Conservation (phyloP, 1,140 invertebrate species). For the Macrobrachium nipponense region DNA sequence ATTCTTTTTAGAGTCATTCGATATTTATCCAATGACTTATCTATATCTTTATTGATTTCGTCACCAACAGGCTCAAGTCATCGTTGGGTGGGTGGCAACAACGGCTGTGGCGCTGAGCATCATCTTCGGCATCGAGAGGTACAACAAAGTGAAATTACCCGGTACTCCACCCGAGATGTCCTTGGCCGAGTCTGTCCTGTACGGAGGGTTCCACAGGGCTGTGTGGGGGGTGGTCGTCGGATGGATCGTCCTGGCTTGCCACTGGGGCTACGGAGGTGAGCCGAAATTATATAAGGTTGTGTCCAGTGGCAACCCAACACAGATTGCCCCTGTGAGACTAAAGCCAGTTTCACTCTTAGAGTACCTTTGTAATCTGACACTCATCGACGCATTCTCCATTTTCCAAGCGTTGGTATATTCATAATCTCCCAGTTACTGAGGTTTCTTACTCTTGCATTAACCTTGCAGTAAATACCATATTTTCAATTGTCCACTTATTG, state of each 20-base stretch:
- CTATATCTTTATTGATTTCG: too few species aligned
- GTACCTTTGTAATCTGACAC: too few species aligned
- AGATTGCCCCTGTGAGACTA: not conserved
- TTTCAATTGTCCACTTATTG: too few species aligned
- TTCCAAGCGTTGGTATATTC: too few species aligned
- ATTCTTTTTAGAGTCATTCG: too few species aligned
- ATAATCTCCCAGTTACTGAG: too few species aligned
- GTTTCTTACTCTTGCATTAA: too few species aligned
- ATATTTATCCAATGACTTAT: too few species aligned
- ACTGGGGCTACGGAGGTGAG: conserved; percentile 77
- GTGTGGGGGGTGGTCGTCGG: conserved; percentile 72
- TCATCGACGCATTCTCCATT: not conserved
- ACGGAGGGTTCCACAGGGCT: conserved; percentile 73
- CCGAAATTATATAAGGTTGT: too few species aligned
- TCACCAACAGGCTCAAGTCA: conserved; percentile 15
- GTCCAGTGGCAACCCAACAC: not conserved
- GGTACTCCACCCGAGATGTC: conserved; percentile 19
- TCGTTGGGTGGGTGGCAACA: conserved; percentile 18
- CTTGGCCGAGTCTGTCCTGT: conserved; percentile 71
- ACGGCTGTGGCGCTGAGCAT: conserved; percentile 20
- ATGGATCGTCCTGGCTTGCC: conserved; percentile 79
- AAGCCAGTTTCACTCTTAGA: not conserved
- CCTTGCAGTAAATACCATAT: too few species aligned
- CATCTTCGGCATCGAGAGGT: conserved; percentile 32
- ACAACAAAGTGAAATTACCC: conserved; percentile 17